phyloP scores from a whole-genome alignment of 2,888 invertebrate species.

The Heliconius cydno region DNA sequence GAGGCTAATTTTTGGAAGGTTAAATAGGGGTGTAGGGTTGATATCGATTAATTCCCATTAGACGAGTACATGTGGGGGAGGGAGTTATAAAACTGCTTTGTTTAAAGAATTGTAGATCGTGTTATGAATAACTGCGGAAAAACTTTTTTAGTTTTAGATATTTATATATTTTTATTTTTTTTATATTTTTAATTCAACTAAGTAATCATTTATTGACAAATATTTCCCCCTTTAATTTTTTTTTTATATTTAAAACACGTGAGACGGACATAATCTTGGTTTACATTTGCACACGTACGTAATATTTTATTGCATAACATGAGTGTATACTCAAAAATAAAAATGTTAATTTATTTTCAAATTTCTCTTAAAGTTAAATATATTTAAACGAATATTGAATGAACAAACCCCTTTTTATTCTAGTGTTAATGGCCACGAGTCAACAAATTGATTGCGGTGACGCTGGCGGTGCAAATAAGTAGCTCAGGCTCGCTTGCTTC shows the following conservation, averaged over 20 bases:
- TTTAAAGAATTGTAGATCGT: not conserved
- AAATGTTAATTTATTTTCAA: not conserved
- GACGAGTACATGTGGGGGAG: not conserved
- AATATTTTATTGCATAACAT: too few species aligned
- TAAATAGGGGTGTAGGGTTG: not conserved
- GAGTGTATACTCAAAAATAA: not conserved
- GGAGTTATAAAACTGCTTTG: not conserved
- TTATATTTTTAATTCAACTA: too few species aligned
- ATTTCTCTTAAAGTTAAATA: not conserved
- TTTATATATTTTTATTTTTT: too few species aligned
- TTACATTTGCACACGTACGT: too few species aligned
- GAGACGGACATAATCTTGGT: too few species aligned
- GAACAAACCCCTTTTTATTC: conserved; percentile 2
- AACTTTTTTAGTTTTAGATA: too few species aligned
- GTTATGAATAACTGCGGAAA: not conserved
- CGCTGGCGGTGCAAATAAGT: conserved; percentile 59
- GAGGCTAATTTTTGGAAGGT: not conserved
- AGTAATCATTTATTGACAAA: too few species aligned
- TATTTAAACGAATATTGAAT: not conserved
- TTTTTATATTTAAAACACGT: too few species aligned
- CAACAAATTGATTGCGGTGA: conserved; percentile 61
- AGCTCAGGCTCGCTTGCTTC: conserved; percentile 53
- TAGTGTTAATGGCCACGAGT: conserved; percentile 23
- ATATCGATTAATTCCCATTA: not conserved
- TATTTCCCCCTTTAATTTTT: too few species aligned